These are phyloP conservation scores for Corythornis vintsioides DNA, from an alignment of 2,113 vertebrate genomes.

Conservation along the genomic window DNA sequence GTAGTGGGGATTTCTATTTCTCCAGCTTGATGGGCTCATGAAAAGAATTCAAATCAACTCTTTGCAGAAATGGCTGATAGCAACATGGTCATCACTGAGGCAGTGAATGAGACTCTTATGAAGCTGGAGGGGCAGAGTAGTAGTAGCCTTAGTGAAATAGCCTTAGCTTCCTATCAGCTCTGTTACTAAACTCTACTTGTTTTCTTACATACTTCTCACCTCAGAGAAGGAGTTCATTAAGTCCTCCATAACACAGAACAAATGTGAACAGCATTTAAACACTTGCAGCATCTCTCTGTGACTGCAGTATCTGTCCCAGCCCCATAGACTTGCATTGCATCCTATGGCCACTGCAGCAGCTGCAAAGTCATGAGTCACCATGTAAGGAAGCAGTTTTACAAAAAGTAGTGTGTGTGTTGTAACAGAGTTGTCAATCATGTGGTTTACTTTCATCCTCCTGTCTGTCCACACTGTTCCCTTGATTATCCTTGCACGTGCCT, in stretches of 20 bases:
- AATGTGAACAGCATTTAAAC: conserved; percentile 4
- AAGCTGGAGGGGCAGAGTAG: rapidly evolving
- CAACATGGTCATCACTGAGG: neutral
- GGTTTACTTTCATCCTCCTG: neutral
- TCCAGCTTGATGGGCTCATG: neutral
- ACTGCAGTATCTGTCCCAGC: neutral
- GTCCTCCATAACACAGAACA: neutral
- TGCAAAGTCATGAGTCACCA: neutral
- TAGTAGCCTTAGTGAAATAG: neutral
- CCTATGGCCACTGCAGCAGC: neutral
- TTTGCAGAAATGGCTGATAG: neutral
- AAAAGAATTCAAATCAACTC: neutral
- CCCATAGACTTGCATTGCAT: neutral
- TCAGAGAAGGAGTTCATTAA: neutral
- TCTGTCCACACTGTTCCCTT: conserved; percentile 10
- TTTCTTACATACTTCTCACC: neutral
- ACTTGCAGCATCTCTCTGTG: neutral
- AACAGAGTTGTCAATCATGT: neutral
- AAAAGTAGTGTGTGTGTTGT: neutral
- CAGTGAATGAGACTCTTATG: neutral
- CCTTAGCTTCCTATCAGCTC: neutral
- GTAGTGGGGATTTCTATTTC: neutral
- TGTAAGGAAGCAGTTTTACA: neutral
- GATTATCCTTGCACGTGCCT: neutral
- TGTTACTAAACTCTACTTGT: neutral